phyloP scores from a whole-genome alignment of 2,797 vertebrate genomes.

The Erpetoichthys calabaricus region DNA sequence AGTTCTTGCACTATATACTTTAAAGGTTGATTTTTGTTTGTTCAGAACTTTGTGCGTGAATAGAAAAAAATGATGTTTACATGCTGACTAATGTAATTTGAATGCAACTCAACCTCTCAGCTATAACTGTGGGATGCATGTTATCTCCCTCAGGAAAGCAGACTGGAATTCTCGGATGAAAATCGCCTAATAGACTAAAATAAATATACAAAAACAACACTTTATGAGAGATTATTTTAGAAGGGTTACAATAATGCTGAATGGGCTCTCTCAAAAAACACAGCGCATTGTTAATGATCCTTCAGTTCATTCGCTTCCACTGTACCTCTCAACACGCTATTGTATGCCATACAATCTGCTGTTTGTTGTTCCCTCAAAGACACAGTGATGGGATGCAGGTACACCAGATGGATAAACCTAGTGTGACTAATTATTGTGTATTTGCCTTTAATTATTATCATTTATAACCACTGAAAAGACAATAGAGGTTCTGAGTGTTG shows the following conservation, averaged over 20 bases:
- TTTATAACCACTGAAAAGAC: constrained; percentile 70
- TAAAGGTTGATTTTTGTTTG: no score
- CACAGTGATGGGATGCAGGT: constrained; percentile 58
- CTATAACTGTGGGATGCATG: no score
- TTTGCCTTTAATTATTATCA: constrained; percentile 82
- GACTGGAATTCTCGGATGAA: not conserved
- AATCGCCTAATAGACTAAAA: not conserved
- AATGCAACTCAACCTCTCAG: no score
- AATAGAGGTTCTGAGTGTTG: constrained; percentile 56
- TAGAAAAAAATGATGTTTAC: no score
- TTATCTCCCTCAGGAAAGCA: not conserved
- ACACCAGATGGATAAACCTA: constrained; percentile 76
- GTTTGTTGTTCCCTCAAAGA: constrained; percentile 55
- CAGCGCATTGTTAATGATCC: constrained; percentile 3
- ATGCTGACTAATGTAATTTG: no score
- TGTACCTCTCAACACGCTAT: constrained; percentile 32
- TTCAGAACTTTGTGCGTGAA: no score
- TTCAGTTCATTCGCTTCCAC: not conserved
- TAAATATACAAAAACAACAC: not conserved
- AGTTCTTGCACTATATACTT: no score
- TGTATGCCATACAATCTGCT: constrained; percentile 51
- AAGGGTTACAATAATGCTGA: not conserved
- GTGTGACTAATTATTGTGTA: constrained; percentile 85
- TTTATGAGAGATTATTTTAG: not conserved
- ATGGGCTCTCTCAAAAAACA: not conserved